phyloP scores from a whole-genome alignment of 2,888 invertebrate species.

The Melieria crassipennis region DNA sequence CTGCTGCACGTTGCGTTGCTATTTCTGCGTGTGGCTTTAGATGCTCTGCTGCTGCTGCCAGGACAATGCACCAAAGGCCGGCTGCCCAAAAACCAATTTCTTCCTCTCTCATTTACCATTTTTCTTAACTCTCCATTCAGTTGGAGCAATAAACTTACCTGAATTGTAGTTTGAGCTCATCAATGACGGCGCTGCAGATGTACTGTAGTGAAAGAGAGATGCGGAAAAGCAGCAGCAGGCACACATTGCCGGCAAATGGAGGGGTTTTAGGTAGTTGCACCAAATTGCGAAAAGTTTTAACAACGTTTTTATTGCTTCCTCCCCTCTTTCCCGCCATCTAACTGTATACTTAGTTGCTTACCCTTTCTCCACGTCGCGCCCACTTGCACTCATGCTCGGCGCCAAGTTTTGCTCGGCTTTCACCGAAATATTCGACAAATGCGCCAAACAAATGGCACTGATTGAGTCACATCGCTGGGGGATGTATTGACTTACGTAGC shows the following conservation, averaged over 20 bases:
- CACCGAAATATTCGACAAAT: slow-evolving; percentile 21
- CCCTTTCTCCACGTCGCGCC: no score
- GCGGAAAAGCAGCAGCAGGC: background rate
- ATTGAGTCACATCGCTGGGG: slow-evolving; percentile 44
- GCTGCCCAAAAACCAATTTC: background rate
- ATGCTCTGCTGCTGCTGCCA: background rate
- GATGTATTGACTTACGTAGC: slow-evolving; percentile 15
- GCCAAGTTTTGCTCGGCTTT: background rate
- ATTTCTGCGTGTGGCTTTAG: background rate
- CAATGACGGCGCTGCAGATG: slow-evolving; percentile 4
- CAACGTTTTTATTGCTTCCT: slow-evolving; percentile 25
- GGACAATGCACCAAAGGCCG: background rate
- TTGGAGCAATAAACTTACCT: slow-evolving; percentile 20
- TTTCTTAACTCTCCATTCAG: background rate
- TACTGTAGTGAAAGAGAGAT: no score
- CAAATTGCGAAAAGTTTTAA: slow-evolving; percentile 31
- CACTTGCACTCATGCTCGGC: no score
- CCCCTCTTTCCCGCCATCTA: background rate
- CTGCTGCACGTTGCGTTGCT: background rate
- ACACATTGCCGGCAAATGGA: slow-evolving; percentile 5
- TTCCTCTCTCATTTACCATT: background rate
- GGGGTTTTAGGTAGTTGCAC: slow-evolving; percentile 18
- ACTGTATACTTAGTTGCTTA: background rate
- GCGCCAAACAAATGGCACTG: slow-evolving; percentile 43
- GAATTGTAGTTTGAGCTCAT: slow-evolving; percentile 18